Conservation (phyloP, 2,113 vertebrate species). For the Trematocara stigmaticum region DNA sequence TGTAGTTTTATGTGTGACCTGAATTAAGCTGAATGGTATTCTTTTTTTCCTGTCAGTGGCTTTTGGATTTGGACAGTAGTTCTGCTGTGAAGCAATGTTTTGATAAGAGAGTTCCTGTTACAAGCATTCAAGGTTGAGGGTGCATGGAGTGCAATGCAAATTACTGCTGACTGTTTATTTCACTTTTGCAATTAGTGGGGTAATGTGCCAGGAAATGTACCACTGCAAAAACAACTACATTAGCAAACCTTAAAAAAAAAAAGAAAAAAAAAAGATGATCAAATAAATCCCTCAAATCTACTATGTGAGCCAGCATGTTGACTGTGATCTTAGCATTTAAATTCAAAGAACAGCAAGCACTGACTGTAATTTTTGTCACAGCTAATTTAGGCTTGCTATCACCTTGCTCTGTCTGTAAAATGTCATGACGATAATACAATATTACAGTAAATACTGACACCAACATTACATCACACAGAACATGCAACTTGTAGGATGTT, state of each 20-base stretch:
- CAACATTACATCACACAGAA: not conserved
- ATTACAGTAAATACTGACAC: not conserved
- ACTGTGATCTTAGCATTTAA: not conserved
- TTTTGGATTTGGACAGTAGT: not conserved
- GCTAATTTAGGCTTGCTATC: not conserved
- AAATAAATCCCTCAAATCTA: not conserved
- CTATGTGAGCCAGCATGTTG: not conserved
- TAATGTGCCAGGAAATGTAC: not conserved
- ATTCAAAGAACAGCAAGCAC: not conserved
- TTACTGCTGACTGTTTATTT: not conserved
- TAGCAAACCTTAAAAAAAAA: not conserved
- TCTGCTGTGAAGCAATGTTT: not conserved
- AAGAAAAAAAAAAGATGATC: not conserved
- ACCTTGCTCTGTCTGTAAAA: not conserved
- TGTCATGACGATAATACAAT: not conserved
- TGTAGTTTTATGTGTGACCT: not conserved
- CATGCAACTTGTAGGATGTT: not conserved
- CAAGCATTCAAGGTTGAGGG: not conserved
- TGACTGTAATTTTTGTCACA: not conserved
- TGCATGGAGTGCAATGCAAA: not conserved
- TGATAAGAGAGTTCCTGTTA: not conserved
- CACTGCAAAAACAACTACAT: not conserved
- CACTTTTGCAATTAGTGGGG: not conserved
- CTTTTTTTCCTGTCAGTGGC: not conserved
- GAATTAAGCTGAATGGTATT: not conserved